Conservation (phyloP, 2,113 vertebrate genomes). For the human region DNA sequence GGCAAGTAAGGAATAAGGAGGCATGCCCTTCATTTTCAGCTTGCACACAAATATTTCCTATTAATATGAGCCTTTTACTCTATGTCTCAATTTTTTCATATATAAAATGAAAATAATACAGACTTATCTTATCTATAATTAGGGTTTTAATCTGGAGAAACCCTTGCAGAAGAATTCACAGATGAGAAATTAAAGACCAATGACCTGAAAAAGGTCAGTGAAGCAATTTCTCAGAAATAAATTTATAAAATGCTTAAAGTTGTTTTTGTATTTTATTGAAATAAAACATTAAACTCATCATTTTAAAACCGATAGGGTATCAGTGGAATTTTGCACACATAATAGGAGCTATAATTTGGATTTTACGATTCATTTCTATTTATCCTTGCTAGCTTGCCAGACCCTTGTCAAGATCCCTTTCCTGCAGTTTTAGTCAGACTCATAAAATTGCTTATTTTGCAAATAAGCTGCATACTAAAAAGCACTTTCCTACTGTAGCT, state of each 20-base stretch:
- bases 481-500: background rate
- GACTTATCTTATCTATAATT: background rate
- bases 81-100: background rate
- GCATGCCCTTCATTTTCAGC: background rate
- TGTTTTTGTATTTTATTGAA: conserved; percentile 7
- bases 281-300: background rate
- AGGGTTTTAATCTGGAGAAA: background rate
- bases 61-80: background rate
- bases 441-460: background rate
- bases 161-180: background rate
- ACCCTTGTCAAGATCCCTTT: background rate
- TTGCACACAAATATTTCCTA: background rate
- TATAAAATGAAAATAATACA: background rate
- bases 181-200: background rate
- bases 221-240: background rate
- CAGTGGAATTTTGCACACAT: background rate
- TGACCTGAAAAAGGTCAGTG: background rate
- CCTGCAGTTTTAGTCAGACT: background rate
- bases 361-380: background rate
- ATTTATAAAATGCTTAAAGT: background rate
- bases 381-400: background rate
- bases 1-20: background rate
- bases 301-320: background rate
- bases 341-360: background rate
- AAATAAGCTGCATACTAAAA: background rate